Evolutionary conservation across 2,888 invertebrate species (phyloP).

Genomic region (Tachina lurida): DNA sequence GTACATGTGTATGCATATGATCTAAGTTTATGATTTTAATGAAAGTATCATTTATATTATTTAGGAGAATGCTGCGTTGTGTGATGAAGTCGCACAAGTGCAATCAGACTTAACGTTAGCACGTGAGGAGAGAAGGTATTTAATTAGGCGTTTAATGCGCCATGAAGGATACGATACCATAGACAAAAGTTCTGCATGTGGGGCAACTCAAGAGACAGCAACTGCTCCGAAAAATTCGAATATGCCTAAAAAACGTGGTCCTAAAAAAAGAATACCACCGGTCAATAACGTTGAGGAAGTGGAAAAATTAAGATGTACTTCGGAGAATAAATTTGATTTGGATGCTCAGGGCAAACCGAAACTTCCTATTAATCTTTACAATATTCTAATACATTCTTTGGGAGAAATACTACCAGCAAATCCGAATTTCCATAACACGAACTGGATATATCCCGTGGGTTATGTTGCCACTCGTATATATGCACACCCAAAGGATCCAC

Average conservation of each 20-base stretch:
- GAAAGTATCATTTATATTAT: conserved; percentile 80
- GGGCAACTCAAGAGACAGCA: conserved; percentile 10
- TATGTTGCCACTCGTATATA: conserved; percentile 90
- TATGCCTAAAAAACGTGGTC: conserved; percentile 75
- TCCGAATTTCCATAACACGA: conserved; percentile 87
- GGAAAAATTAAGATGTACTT: conserved; percentile 27
- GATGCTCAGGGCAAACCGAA: conserved; percentile 87
- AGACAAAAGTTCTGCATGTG: conserved; percentile 45
- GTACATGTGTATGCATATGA: conserved; percentile 32
- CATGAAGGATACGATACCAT: conserved; percentile 84
- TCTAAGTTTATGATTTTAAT: not conserved
- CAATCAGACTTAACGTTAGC: conserved; percentile 91
- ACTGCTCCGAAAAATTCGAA: conserved; percentile 26
- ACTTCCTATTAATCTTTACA: conserved; percentile 89
- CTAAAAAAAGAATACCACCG: conserved; percentile 75
- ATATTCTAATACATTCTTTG: conserved; percentile 86
- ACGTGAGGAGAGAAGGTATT: conserved; percentile 92
- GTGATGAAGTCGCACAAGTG: conserved; percentile 93
- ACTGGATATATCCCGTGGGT: conserved; percentile 89
- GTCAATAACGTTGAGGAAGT: conserved; percentile 54
- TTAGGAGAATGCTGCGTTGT: conserved; percentile 93
- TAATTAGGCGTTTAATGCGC: conserved; percentile 90
- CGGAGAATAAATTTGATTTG: conserved; percentile 73
- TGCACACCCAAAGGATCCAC: conserved; percentile 88
- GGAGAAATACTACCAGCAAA: conserved; percentile 89